phyloP scores from a whole-genome alignment of 1,140 invertebrate species.

The Ridgeia piscesae region DNA sequence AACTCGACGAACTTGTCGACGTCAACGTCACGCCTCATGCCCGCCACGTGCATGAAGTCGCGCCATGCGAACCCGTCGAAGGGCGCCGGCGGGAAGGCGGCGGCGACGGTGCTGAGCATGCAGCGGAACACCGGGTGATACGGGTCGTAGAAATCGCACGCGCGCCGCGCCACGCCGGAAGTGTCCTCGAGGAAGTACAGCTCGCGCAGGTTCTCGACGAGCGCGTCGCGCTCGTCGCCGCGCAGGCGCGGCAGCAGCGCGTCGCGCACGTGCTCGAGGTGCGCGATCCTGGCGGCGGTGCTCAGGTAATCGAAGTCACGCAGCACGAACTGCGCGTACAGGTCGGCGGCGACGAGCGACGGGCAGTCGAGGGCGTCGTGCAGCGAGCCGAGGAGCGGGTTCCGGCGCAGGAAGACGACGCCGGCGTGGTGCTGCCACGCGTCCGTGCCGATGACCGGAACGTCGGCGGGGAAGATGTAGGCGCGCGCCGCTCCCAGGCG shows the following conservation, averaged over 20 bases:
- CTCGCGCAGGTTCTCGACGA: slow-evolving; percentile 21
- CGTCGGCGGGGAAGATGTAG: slow-evolving; percentile 20
- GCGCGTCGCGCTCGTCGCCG: slow-evolving; percentile 6
- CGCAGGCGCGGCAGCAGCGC: slow-evolving; percentile 9
- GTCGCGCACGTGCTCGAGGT: slow-evolving; percentile 27
- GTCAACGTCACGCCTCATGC: slow-evolving; percentile 18
- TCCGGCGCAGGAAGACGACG: slow-evolving; percentile 24
- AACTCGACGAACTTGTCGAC: slow-evolving; percentile 24
- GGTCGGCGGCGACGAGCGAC: background rate
- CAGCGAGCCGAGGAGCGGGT: slow-evolving; percentile 17
- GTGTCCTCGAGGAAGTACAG: slow-evolving; percentile 21
- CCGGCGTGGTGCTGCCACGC: slow-evolving; percentile 15
- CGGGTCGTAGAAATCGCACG: slow-evolving; percentile 27
- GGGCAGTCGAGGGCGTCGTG: slow-evolving; percentile 22
- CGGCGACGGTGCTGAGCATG: background rate
- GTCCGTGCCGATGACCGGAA: slow-evolving; percentile 21
- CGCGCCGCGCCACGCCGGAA: slow-evolving; percentile 10
- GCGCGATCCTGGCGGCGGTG: slow-evolving; percentile 9
- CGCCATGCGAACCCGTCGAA: slow-evolving; percentile 28
- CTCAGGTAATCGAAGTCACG: slow-evolving; percentile 24
- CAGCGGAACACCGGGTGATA: slow-evolving; percentile 25
- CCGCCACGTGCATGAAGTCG: slow-evolving; percentile 26
- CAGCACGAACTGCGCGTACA: slow-evolving; percentile 27
- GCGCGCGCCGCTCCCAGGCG: background rate
- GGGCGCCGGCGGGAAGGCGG: slow-evolving; percentile 25